Base-by-base conservation (phyloP, 2,888 invertebrate genomes). In the Microdon myrmicae region DNA sequence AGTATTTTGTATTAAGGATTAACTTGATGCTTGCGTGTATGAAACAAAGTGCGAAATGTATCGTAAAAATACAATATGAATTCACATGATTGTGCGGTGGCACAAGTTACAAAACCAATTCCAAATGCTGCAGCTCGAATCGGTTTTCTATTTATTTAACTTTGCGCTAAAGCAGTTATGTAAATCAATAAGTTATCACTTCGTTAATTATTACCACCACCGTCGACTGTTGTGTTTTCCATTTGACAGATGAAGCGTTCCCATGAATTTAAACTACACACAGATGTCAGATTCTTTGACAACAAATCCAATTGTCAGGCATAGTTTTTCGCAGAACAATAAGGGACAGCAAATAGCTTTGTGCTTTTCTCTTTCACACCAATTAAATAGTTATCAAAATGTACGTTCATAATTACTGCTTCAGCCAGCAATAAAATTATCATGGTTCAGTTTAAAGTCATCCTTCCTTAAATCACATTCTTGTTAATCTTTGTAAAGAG, bases 141-240 rank as follows among this genome's bases (percentile, higher is more conserved):
- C n/a, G n/a, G n/a, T n/a, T n/a, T n/a, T n/a, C n/a, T n/a, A n/a
- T n/a, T 28, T 41, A 47, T 43, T 38, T 48, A 38, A 32, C 28
- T 43, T 44, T n/a, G 10, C 26, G 32, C 49, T 49, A 20, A 44
- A 59, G 56, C 41, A 61, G 61, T 61, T 61, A 61, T 61, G 61
- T 61, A 61, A 61, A 61, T 56, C 48, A 60, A 48, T 48, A 49
- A 49, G 44, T 55, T 45, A 43, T 13, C 49, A 59, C 44, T 49
- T 39, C 17, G 26, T 55, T 37, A 56, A 49, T 61, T 61, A 56
- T 64, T 51, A 56, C 47, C 56, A 51, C 35, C 51, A 56, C 51
- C 64, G 56, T 64, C 37, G 28, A 47, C 58, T 64, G 64, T 64
- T 64, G 56, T 64, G 64, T 64, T 64, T 64, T 64, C 64, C 47